phyloP scores from a whole-genome alignment of 2,113 vertebrate genomes.

The Danionella cerebrum region DNA sequence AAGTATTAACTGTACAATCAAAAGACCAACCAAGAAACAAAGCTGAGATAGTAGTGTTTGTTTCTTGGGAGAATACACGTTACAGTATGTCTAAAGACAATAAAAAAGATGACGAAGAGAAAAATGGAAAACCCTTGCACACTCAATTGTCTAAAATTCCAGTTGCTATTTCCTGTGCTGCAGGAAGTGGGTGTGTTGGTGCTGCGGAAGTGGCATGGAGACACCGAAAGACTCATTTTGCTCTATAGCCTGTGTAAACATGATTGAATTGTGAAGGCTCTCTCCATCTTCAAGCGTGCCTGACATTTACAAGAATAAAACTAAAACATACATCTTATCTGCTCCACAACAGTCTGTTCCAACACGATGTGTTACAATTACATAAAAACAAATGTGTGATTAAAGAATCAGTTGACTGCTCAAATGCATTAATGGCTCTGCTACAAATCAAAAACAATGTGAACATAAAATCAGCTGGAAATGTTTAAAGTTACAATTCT shows the following conservation, averaged over 20 bases:
- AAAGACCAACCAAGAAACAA: constrained; percentile 18
- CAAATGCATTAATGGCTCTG: background rate
- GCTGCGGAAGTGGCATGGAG: constrained; percentile 50
- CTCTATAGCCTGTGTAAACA: constrained; percentile 55
- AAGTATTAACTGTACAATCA: constrained; percentile 56
- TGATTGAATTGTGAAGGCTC: constrained; percentile 46
- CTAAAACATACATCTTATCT: constrained; percentile 38
- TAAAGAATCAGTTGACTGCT: background rate
- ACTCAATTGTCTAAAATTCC: constrained; percentile 52
- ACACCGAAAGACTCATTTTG: constrained; percentile 33
- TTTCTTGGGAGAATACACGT: background rate
- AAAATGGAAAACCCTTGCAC: constrained; percentile 43
- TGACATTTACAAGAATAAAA: constrained; percentile 37
- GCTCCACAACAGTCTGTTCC: constrained; percentile 7
- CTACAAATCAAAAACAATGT: background rate
- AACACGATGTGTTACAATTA: constrained; percentile 41
- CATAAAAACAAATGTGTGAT: constrained; percentile 23
- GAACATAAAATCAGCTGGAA: too few relatives aligned
- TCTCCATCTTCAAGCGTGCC: background rate
- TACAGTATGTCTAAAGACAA: constrained; percentile 24
- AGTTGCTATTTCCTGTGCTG: constrained; percentile 55
- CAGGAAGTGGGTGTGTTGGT: constrained; percentile 48
- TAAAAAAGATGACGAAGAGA: constrained; percentile 29
- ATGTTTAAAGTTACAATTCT: too few relatives aligned
- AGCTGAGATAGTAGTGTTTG: background rate